Evolutionary conservation across 2,888 invertebrate species (phyloP).

Genomic region (Panzeria rudis): DNA sequence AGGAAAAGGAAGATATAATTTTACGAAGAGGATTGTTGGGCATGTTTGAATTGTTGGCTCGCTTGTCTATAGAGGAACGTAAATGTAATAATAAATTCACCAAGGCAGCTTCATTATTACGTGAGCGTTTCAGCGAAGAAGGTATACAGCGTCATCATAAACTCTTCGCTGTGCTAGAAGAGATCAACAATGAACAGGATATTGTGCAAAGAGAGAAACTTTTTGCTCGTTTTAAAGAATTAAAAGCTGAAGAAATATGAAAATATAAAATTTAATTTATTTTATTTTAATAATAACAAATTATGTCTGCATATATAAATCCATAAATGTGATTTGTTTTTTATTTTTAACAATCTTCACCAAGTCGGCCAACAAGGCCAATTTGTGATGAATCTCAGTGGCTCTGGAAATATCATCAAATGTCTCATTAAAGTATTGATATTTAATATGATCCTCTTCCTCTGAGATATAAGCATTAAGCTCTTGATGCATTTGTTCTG

Average conservation of each 20-base stretch:
- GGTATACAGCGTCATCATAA: slow-evolving; percentile 57
- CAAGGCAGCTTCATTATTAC: slow-evolving; percentile 57
- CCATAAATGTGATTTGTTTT: slow-evolving; percentile 69
- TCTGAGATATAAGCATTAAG: slow-evolving; percentile 44
- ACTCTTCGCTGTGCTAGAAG: slow-evolving; percentile 61
- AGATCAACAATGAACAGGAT: slow-evolving; percentile 60
- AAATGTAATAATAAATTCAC: slow-evolving; percentile 70
- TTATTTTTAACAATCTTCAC: slow-evolving; percentile 62
- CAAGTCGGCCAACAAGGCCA: slow-evolving; percentile 57
- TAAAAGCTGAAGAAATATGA: slow-evolving; percentile 51
- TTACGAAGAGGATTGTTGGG: slow-evolving; percentile 69
- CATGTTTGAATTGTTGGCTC: slow-evolving; percentile 73
- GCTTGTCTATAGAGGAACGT: slow-evolving; percentile 72
- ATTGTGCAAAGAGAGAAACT: slow-evolving; percentile 66
- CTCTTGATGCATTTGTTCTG: slow-evolving; percentile 55
- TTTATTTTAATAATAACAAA: slow-evolving; percentile 2
- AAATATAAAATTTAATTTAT: background rate
- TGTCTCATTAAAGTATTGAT: slow-evolving; percentile 61
- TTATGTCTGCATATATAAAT: slow-evolving; percentile 68
- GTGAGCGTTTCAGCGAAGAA: slow-evolving; percentile 39
- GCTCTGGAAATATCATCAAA: slow-evolving; percentile 65
- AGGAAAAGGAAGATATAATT: slow-evolving; percentile 72
- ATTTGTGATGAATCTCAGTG: slow-evolving; percentile 61
- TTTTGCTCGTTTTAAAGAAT: slow-evolving; percentile 58
- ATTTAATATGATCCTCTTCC: slow-evolving; percentile 52